Evolutionary conservation across 92 coral and sea anemone species (phyloP).

Genomic region (Phenganax subtilis): DNA sequence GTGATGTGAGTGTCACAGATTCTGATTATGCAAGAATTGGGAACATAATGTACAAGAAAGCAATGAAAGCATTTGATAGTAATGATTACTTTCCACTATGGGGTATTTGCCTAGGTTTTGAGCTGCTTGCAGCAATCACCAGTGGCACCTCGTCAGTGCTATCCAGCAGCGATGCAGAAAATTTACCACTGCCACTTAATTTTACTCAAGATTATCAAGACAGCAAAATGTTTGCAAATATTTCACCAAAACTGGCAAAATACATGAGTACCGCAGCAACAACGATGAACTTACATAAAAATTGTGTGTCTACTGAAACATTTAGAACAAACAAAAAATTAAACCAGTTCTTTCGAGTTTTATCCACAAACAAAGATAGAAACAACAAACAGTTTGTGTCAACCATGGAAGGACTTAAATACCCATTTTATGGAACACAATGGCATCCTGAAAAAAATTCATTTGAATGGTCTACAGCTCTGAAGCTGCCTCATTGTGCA

Average conservation of each 20-base stretch:
- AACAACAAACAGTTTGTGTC: conserved; percentile 65
- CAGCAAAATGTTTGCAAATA: conserved; percentile 63
- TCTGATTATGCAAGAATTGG: conserved; percentile 71
- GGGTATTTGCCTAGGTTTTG: conserved; percentile 95
- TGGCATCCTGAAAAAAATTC: conserved; percentile 53
- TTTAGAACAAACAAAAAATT: conserved; percentile 46
- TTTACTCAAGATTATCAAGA: conserved; percentile 56
- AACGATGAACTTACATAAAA: conserved; percentile 62
- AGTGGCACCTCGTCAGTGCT: conserved; percentile 58
- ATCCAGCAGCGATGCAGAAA: conserved; percentile 57
- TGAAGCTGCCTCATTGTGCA: conserved; percentile 9
- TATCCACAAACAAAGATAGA: conserved; percentile 72
- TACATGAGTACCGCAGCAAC: conserved; percentile 51
- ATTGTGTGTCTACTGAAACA: conserved; percentile 54
- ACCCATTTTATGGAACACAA: conserved; percentile 47
- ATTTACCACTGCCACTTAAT: conserved; percentile 75
- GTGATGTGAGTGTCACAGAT: conserved; percentile 59
- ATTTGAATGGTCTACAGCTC: conserved; percentile 42
- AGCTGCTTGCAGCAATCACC: conserved; percentile 60
- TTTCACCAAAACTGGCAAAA: conserved; percentile 46
- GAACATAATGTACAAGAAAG: conserved; percentile 60
- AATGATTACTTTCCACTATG: conserved; percentile 88
- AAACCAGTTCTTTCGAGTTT: conserved; percentile 48
- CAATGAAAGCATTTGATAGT: conserved; percentile 69
- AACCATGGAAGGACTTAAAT: conserved; percentile 70